Evolutionary conservation across 92 coral and sea anemone genomes (phyloP), one percentile per base, ranked within the genome.

Genomic region (Zoanthus gigantus): DNA sequence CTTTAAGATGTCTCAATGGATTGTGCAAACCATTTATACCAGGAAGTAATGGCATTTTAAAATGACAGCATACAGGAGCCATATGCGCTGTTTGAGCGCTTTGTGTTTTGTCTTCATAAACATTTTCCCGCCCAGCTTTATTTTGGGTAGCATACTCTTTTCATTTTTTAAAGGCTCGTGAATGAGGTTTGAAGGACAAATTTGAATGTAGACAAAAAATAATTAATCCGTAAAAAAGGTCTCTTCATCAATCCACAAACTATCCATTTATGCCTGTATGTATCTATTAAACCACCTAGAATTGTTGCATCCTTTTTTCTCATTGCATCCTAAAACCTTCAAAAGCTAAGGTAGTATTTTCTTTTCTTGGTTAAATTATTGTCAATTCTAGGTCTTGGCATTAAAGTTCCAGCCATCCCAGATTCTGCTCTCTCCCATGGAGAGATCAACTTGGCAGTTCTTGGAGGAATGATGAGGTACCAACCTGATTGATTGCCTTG

Each of bases 381-480:
- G 17, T 47, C 68, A 9, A 29, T 17, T 72, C 14, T 60, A 94
- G 98, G 89, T 57, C 89, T 92, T 61, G 98, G 92, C 9, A 72
- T 89, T 7, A 88, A 92, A 77, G 98, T 95, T 6, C 98, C 98
- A 11, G 78, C 75, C 77, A 96, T 96, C 80, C 93, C 89, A 66
- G 79, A 81, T 12, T 92, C 90, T 77, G 92, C 99, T n/a, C 31
- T 92, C 0, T 86, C 89, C 61, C 78, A 96, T 74, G 99, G 99
- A 15, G 95, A 95, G 79, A 86, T 83, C 12, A 83, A 96, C 86
- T 14, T 84, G 6, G 13, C 23, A n/a, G 69, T 72, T 17, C 58
- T 91, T 34, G 88, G 91, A 17, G 82, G 65, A 77, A 68, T 95
- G 75, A 88, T 93, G 91, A 96, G 93, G 98, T 96, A 79, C 88